phyloP scores from a whole-genome alignment of 2,797 vertebrate genomes.

The Gobio occitaniae region DNA sequence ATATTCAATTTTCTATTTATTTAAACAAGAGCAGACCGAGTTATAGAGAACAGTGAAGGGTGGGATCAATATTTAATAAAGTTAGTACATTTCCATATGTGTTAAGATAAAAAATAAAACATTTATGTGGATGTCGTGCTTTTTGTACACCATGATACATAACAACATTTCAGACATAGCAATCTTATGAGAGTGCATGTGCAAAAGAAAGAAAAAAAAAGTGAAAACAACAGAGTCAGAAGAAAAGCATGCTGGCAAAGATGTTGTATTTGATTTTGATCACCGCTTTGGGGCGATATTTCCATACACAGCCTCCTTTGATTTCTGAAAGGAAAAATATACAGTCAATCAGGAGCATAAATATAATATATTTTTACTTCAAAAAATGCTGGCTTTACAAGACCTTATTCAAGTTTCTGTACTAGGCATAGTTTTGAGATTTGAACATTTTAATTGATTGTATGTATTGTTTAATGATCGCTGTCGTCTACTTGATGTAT shows the following conservation, averaged over 20 bases:
- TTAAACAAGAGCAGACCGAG: not conserved
- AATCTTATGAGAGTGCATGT: not conserved
- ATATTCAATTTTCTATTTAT: not conserved
- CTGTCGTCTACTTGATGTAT: too few species aligned
- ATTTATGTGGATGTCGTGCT: not conserved
- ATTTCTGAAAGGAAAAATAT: constrained; percentile 11
- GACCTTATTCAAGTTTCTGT: not conserved
- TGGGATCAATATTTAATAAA: not conserved
- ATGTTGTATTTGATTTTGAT: not conserved
- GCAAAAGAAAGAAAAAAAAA: not conserved
- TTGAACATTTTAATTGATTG: not conserved
- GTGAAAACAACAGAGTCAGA: not conserved
- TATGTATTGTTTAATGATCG: not conserved
- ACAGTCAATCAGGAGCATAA: too few species aligned
- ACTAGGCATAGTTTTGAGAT: not conserved
- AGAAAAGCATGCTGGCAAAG: not conserved
- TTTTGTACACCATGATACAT: not conserved
- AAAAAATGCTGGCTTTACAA: not conserved
- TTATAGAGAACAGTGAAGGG: not conserved
- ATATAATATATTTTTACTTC: not conserved
- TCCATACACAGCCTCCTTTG: not conserved
- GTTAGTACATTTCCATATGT: not conserved
- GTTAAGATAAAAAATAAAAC: not conserved
- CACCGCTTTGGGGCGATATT: not conserved
- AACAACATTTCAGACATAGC: not conserved